Evolutionary conservation across 2,888 invertebrate genomes (phyloP).

Genomic region (Loripinus fragilis): DNA sequence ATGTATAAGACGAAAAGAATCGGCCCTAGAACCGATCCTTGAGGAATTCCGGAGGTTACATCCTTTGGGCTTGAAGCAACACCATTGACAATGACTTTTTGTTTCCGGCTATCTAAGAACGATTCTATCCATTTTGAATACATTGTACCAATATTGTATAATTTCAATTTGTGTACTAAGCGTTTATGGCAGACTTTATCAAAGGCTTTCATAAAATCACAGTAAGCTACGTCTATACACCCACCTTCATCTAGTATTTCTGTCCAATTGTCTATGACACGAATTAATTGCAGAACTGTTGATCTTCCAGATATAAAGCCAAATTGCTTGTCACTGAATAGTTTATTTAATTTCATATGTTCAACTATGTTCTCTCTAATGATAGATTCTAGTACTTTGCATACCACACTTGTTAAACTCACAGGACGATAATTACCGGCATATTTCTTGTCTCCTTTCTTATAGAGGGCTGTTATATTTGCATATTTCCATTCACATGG

Average conservation of each 20-base stretch:
- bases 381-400: neutral
- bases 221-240: neutral
- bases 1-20: too few species aligned
- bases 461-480: neutral
- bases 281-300: neutral
- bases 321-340: constrained; percentile 3
- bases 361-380: too few species aligned
- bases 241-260: neutral
- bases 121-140: too few species aligned
- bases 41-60: too few species aligned
- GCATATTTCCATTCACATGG: neutral
- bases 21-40: too few species aligned
- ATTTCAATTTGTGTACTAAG: too few species aligned
- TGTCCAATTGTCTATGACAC: neutral
- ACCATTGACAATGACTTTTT: too few species aligned
- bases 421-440: neutral
- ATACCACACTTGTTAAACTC: neutral
- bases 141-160: too few species aligned
- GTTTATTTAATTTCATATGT: too few species aligned
- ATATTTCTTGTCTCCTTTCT: neutral
- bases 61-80: too few species aligned
- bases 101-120: too few species aligned
- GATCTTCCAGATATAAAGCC: constrained; percentile 6
- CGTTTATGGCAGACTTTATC: too few species aligned
- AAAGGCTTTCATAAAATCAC: neutral